Evolutionary conservation across 1,140 invertebrate genomes (phyloP).

Genomic region (Zophobas atratus): DNA sequence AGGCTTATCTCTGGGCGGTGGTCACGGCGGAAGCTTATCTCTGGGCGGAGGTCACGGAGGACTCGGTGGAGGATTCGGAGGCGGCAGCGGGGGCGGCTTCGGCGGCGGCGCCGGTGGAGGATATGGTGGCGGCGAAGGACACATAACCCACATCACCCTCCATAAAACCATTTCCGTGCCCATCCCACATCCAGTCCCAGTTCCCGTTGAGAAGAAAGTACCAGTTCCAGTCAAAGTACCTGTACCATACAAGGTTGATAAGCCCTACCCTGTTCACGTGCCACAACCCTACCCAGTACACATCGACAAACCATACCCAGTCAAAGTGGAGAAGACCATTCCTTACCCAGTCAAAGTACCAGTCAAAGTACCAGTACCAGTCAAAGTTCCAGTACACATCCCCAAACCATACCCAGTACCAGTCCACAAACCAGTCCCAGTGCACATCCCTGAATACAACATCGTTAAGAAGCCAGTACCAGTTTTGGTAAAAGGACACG

Average conservation of each 20-base stretch:
- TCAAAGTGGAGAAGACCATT: slow-evolving; percentile 72
- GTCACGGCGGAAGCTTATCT: slow-evolving; percentile 33
- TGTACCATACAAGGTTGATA: slow-evolving; percentile 63
- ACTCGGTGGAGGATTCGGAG: slow-evolving; percentile 45
- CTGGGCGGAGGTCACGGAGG: slow-evolving; percentile 38
- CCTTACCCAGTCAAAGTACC: slow-evolving; percentile 74
- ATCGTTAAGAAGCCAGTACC: slow-evolving; percentile 75
- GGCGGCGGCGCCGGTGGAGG: slow-evolving; percentile 54
- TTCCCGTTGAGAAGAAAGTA: slow-evolving; percentile 64
- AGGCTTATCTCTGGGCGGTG: slow-evolving; percentile 23
- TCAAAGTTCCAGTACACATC: slow-evolving; percentile 66
- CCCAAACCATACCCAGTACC: slow-evolving; percentile 66
- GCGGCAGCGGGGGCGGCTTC: slow-evolving; percentile 44
- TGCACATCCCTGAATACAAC: slow-evolving; percentile 68
- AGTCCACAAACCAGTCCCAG: slow-evolving; percentile 64
- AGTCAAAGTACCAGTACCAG: slow-evolving; percentile 72
- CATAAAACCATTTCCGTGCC: slow-evolving; percentile 60
- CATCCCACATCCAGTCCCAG: slow-evolving; percentile 65
- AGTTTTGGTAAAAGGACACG: slow-evolving; percentile 66
- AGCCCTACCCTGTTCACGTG: slow-evolving; percentile 63
- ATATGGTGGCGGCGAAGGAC: slow-evolving; percentile 48
- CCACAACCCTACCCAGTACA: slow-evolving; percentile 64
- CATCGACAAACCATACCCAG: slow-evolving; percentile 72
- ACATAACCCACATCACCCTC: slow-evolving; percentile 60
- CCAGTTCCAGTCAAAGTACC: slow-evolving; percentile 63